A percentile compares a stretch with the other conserved stretches of the same genome.
Conservation (phyloP, 2,888 invertebrate species). For the Caenorhabditis sp. region DNA sequence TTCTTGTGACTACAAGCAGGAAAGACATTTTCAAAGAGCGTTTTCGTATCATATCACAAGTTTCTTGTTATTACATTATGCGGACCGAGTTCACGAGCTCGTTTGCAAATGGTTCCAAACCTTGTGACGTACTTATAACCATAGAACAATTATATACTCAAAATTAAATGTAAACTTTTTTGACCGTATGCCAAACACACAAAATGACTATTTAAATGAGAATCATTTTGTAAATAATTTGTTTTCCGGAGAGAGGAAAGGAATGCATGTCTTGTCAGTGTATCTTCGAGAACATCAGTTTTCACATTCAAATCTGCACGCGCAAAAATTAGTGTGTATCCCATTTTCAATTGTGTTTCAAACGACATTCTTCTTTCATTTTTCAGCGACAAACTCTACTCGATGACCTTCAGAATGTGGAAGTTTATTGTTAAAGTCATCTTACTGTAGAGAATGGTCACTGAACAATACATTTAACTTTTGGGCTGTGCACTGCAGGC, state of each 20-base stretch:
- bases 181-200: background rate
- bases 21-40: constrained; percentile 35
- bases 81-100: constrained; percentile 23
- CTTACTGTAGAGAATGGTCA: background rate
- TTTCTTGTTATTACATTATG: constrained; percentile 14
- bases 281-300: too few species aligned
- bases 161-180: too few species aligned
- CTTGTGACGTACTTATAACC: background rate
- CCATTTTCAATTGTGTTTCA: constrained; percentile 4
- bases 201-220: constrained; percentile 1
- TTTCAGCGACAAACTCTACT: too few species aligned
- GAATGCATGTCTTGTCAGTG: constrained; percentile 13
- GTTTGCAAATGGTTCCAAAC: background rate
- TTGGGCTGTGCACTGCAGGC: background rate
- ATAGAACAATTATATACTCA: constrained; percentile 7
- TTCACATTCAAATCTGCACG: background rate
- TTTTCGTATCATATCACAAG: constrained; percentile 32
- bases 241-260: background rate
- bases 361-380: background rate
- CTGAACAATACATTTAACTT: constrained; percentile 1
- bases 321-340: background rate
- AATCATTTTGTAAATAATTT: constrained; percentile 20
- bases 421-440: constrained; percentile 23
- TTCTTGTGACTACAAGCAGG: constrained; percentile 15
- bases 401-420: constrained; percentile 1